These are phyloP conservation scores for Emydura subglobosa DNA, from an alignment of 2,113 vertebrate species.

Conservation along the genomic window DNA sequence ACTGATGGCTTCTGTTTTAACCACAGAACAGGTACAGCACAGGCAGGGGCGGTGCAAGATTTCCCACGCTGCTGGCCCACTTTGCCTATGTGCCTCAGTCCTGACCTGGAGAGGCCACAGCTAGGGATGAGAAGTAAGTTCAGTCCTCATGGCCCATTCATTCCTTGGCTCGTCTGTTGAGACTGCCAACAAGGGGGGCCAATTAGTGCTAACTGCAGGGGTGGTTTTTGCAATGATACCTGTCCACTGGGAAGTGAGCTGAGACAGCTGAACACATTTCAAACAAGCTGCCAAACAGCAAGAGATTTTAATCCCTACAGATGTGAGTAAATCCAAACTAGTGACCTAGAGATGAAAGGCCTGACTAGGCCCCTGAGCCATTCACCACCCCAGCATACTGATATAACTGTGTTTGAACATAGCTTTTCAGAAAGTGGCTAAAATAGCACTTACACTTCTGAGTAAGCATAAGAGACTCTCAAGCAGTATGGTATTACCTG, in stretches of 20 bases:
- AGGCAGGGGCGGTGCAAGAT: neutral
- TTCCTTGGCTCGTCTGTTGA: accelerated
- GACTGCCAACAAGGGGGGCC: neutral
- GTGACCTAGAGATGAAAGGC: neutral
- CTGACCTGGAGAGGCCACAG: neutral
- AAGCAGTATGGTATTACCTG: neutral
- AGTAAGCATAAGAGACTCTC: neutral
- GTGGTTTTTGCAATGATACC: neutral
- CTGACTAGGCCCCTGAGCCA: neutral
- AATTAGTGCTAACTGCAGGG: neutral
- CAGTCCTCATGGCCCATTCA: neutral
- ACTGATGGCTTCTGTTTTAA: neutral
- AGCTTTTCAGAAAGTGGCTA: constrained; percentile 14
- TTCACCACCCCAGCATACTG: neutral
- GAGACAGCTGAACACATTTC: neutral
- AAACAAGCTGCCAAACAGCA: constrained; percentile 16
- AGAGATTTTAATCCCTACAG: constrained; percentile 27
- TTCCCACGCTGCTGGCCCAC: neutral
- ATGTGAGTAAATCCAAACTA: neutral
- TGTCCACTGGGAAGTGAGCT: accelerated
- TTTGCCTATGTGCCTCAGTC: neutral
- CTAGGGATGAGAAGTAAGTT: neutral
- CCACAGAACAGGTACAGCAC: neutral
- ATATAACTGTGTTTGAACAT: neutral
- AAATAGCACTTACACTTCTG: neutral